Evolutionary conservation across 2,113 vertebrate genomes (phyloP), one percentile per base, ranked within the genome.

Genomic region (Callithrix jacchus): DNA sequence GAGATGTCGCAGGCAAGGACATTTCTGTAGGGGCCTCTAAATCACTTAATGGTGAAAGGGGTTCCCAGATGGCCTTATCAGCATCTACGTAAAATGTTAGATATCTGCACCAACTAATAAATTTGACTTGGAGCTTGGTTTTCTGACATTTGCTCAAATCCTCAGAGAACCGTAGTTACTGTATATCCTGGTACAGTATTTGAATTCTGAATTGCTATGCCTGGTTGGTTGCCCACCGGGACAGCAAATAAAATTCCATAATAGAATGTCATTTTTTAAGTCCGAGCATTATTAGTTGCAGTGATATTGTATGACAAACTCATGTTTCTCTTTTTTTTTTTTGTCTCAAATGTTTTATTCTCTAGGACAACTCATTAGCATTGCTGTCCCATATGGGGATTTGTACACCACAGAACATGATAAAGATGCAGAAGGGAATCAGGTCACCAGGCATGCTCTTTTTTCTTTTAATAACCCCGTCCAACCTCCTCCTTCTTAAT

Each of bases 61-160:
- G 98, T 98, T 98, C 98, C 98, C 98, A 92, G 47, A 87, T 21
- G 98, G 97, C 98, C 97, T 97, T 97, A 98, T 98, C 98, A 98
- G 98, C 87, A 37, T 97, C 98, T 95, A 97, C 37, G 97, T 98
- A 98, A 98, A 98, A 98, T 97, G 97, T 98, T 97, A 98, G 98
- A 97, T 97, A 98, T 98, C 98, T 98, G 97, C 84, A 97, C 92
- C 97, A 98, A 98, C 98, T 98, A 98, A 98, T 99, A 98, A 99
- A 99, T 99, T 98, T 98, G 96, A 98, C 98, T 98, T 97, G 92
- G 96, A 97, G 87, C 97, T 98, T 97, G 97, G 96, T 98, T 98
- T 98, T 97, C 97, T 98, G 98, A 97, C 98, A 98, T 98, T 99
- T 98, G 96, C 97, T 97, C 98, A 98, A 98, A 98, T 98, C 98